Percentiles rank a stretch among this genome's conserved stretches.
phyloP scores from a whole-genome alignment of 2,113 vertebrate species.

The Serilophus lunatus region DNA sequence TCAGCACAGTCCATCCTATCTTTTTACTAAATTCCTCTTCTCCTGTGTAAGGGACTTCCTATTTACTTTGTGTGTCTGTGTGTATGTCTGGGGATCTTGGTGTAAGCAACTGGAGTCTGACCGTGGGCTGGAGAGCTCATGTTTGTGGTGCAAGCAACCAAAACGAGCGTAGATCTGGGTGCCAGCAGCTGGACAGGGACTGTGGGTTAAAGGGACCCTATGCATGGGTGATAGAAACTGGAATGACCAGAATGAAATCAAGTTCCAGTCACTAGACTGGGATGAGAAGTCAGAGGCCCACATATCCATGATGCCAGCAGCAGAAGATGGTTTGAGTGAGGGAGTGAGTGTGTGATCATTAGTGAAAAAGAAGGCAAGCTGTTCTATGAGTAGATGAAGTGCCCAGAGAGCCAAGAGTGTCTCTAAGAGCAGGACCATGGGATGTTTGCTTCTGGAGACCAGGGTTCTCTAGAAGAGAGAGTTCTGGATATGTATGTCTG shows the following conservation, averaged over 20 bases:
- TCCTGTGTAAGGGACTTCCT: background rate
- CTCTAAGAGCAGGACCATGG: background rate
- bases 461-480: background rate
- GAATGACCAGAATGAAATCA: background rate
- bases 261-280: background rate
- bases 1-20: background rate
- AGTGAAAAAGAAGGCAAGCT: background rate
- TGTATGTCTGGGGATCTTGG: background rate
- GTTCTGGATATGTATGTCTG: background rate
- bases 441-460: background rate
- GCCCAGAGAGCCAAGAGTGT: background rate
- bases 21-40: background rate
- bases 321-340: background rate
- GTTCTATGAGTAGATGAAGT: background rate
- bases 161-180: background rate
- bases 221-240: background rate
- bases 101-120: background rate
- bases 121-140: background rate
- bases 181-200: background rate
- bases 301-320: background rate
- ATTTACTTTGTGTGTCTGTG: background rate
- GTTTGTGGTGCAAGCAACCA: background rate
- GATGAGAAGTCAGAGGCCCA: background rate
- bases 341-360: too few species aligned
- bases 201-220: background rate